Evolutionary conservation across 2,113 vertebrate genomes (phyloP), one percentile per base, ranked within the genome.

Genomic region (Zosterops borbonicus): DNA sequence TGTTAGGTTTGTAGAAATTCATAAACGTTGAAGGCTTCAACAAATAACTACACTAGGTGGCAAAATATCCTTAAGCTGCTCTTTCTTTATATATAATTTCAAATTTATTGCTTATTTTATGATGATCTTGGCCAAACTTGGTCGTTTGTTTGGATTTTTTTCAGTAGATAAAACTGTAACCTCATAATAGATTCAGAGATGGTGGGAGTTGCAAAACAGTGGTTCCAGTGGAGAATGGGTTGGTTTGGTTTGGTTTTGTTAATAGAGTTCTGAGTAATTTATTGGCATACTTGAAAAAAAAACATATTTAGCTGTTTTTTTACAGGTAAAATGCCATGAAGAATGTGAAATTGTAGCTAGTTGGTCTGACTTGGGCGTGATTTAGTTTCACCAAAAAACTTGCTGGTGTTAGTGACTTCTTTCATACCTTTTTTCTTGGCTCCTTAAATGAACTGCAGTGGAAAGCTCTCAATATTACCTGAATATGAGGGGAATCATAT

Each of bases 311-410:
- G 58, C 47, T 87, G 14, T 74, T 91, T 97, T 42, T 90, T 94
- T 91, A 44, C 64, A 78, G 53, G 69, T 56, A 87, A 60, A 15
- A 29, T n/a, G 17, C 56, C 69, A 82, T 74, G 85, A 80, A 71
- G 85, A 88, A 92, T 90, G 68, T 88, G 89, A 96, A 92, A 89
- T 71, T 92, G 63, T 81, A 89, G 63, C 75, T 84, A 86, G 60
- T 25, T 93, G 77, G 68, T 89, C 70, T 97, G 83, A 91, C 82
- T 89, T 87, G 88, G 69, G 52, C 56, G 24, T 70, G 56, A 63
- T 24, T 27, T 39, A 46, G 37, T 87, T 97, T 93, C 87, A 90
- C 92, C 87, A 87, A 60, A 93, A 84, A 73, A 64, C 56, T 12
- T 93, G 23, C 50, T 86, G 52, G 53, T 56, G 5, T 92, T 89